Evolutionary conservation across 2,113 vertebrate species (phyloP), one percentile per base, ranked within the genome.

Genomic region (Loxodonta africana): DNA sequence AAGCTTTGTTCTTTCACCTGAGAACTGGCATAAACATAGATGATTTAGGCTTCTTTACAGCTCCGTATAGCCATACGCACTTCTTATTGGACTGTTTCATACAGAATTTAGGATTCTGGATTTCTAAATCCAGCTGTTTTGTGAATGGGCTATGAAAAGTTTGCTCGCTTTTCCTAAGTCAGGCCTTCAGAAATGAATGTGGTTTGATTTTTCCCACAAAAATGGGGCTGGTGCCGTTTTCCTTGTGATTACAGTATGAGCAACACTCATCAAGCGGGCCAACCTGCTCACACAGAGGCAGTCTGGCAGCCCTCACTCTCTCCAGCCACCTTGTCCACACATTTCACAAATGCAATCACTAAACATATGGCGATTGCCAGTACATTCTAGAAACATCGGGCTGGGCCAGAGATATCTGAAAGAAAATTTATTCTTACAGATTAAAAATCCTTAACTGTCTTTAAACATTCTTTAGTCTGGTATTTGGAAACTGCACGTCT

Each of bases 291-390:
- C 44, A 21, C 0, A 4, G 33, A 51, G 96, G 77, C 57, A 53
- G 86, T 91, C 98, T 98, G 97, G 88, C 96, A 97, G 98, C 91
- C 95, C 93, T 95, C 77, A 63, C 28, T 77, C n/a, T 77, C 2
- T 10, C 30, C 62, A 95, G 96, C 84, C 95, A 12, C 95, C 83
- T 96, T 91, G 96, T 97, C 97, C 92, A 83, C 89, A 94, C 85
- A 65, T 88, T 98, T 98, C 95, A 94, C 84, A 97, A 98, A 96
- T 86, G 80, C 18, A 0, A 0, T 90, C 1, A 2, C 62, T 86
- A 96, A 98, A 88, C 95, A 97, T 97, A 95, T 94, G 96, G 97
- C 65, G 65, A 76, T 96, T 97, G 51, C 88, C 96, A 92, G 90
- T 73, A 95, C 94, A 63, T 97, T 97, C 84, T 94, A 92, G 96